Evolutionary conservation across 2,888 invertebrate species (phyloP), one percentile per base, ranked within the genome.

Genomic region (Steinernema scapterisci): DNA sequence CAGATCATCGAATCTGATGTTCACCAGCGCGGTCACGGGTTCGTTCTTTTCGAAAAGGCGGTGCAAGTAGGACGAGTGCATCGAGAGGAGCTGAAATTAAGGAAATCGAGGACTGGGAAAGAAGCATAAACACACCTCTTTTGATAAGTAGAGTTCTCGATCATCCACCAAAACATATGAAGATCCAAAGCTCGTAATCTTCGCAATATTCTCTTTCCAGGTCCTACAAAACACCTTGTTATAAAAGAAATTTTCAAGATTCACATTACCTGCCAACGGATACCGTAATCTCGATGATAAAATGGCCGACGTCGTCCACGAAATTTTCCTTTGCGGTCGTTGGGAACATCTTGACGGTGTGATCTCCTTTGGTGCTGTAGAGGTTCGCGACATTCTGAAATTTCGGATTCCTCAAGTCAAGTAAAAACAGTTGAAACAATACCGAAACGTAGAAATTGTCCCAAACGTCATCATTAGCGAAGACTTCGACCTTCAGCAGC

Each of bases 51-150:
- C 54, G 13, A 54, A 54, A 6, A 54, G 21, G 19, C 3, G 3
- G 54, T 54, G 13, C 21, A 54, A 54, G 54, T 54, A 54, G 54
- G 13, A 19, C 19, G 54, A 54, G 54, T 54, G 16, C 54, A 54
- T 54, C 3, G 54, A 54, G 23, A 54, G 54, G 5, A 54, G 54
- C 54, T n/a, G n/a, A n/a, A n/a, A n/a, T n/a, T n/a, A n/a, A n/a
- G n/a, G n/a, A n/a, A n/a, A n/a, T n/a, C 13, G 45, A 45, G 13
- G 45, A 7, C 45, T 11, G 45, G 45, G 45, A 45, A 11, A 45
- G 9, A 7, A n/a, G n/a, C n/a, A n/a, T n/a, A n/a, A n/a, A n/a
- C n/a, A n/a, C n/a, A n/a, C n/a, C n/a, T 54, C 54, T 21, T 23
- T 16, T 3, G 54, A 54, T 6, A 54, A 9, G 54, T 19, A 54